Evolutionary conservation across 2,888 invertebrate species (phyloP), one percentile per base, ranked within the genome.

Genomic region (Idaea biselata): DNA sequence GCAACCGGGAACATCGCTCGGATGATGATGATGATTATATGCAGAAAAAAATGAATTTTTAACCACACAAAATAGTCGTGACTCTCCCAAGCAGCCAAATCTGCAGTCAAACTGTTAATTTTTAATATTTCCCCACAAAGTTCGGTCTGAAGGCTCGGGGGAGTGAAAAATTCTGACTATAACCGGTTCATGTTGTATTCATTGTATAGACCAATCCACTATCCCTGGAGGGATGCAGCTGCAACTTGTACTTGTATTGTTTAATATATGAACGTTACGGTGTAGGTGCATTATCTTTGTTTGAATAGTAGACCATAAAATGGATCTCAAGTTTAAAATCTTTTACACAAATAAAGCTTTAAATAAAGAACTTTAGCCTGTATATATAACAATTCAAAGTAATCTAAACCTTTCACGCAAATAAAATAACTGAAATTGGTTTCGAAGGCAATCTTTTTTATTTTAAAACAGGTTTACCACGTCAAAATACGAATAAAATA

Each of bases 201-300:
- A 81, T 72, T 64, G 65, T 66, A 76, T 72, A 69, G 73, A 60
- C 75, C 79, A 77, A 75, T 77, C 71, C 78, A 77, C 80, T 79
- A 72, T 63, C 72, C 67, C 68, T 53, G 53, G 62, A 64, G 70
- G 66, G 62, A 60, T 57, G 56, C 56, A 62, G 66, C 63, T 68
- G 70, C 68, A 73, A 66, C 69, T 66, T 63, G 70, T 25, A 65
- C 66, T 66, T 78, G 77, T 74, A 79, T 77, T 75, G 44, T 66
- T 62, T 62, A 67, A 65, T 69, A 66, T 67, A 44, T 44, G 44
- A 14, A 61, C 55, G 54, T 55, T 62, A 31, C 54, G 18, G 6
- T 44, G 44, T 44, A 0, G 44, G 44, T 44, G 14, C 44, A 44
- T 8, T 44, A 44, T 44, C 7, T n/a, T 44, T 44, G 11, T 44